Conservation (phyloP, 2,888 invertebrate species). For the Aleiodes leptofemur region DNA sequence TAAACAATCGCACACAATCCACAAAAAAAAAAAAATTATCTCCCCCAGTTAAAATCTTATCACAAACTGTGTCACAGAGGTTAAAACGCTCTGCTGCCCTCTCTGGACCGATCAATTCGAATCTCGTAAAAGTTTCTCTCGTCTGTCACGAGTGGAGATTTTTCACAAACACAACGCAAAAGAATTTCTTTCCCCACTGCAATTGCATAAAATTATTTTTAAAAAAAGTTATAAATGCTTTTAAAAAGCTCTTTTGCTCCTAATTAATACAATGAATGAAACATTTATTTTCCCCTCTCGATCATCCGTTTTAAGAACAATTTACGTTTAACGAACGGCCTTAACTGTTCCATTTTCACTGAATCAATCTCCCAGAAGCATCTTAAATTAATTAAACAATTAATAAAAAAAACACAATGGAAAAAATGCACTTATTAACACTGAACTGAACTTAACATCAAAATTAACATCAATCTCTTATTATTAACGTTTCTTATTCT, state of each 20-base stretch:
- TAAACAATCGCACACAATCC: not conserved
- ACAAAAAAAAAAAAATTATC: not conserved
- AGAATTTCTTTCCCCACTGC: not conserved
- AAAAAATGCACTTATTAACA: not conserved
- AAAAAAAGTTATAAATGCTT: not conserved
- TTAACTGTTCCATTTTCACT: slow-evolving; percentile 61
- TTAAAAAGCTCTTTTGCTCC: too few relatives aligned
- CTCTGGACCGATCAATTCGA: slow-evolving; percentile 59
- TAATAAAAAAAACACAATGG: too few relatives aligned
- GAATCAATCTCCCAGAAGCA: not conserved
- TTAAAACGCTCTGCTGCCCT: slow-evolving; percentile 21
- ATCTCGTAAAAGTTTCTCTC: not conserved
- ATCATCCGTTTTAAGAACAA: slow-evolving; percentile 61
- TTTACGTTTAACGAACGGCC: slow-evolving; percentile 60
- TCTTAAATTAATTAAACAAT: not conserved
- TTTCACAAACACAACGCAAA: slow-evolving; percentile 21
- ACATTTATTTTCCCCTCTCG: slow-evolving; percentile 58
- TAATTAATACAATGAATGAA: slow-evolving; percentile 52
- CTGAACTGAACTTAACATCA: not conserved
- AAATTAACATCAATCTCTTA: not conserved
- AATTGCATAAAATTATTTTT: too few relatives aligned
- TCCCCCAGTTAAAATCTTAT: slow-evolving; percentile 54
- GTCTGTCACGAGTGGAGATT: slow-evolving; percentile 1
- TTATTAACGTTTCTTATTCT: too few relatives aligned
- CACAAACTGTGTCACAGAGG: slow-evolving; percentile 56